A percentile compares a stretch with the other conserved stretches of the same genome.
Evolutionary conservation across 2,888 invertebrate genomes (phyloP).

Genomic region (Platycheirus rosarum): DNA sequence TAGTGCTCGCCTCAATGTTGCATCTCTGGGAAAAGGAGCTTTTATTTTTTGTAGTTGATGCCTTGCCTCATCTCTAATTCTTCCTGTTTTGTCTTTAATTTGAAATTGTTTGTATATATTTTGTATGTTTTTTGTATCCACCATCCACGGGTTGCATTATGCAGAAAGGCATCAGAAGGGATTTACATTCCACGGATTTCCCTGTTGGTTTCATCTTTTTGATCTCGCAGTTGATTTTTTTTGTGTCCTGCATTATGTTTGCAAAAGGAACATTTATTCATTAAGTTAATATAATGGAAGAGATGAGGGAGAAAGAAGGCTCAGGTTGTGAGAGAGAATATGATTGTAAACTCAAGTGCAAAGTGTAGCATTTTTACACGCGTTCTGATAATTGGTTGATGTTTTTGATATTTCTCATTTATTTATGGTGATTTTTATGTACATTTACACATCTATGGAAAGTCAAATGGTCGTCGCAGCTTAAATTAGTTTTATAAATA

Average conservation of each 20-base stretch:
- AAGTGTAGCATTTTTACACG: not conserved
- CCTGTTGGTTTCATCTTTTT: constrained; percentile 27
- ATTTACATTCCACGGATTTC: constrained; percentile 30
- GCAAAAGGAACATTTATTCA: constrained; percentile 15
- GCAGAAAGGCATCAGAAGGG: constrained; percentile 9
- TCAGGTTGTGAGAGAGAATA: constrained; percentile 10
- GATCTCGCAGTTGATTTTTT: constrained; percentile 1
- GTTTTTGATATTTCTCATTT: no score
- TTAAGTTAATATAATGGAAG: constrained; percentile 32
- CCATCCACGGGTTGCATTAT: constrained; percentile 20
- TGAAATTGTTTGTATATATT: constrained; percentile 21
- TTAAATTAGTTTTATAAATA: no score
- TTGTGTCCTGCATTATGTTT: not conserved
- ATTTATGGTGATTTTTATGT: no score
- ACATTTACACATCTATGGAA: no score
- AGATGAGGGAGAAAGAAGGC: not conserved
- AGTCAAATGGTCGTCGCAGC: no score
- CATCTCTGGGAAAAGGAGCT: constrained; percentile 48
- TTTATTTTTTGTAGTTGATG: constrained; percentile 15
- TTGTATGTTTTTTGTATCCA: not conserved
- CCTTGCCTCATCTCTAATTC: constrained; percentile 8
- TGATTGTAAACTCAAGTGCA: constrained; percentile 19
- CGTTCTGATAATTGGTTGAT: not conserved
- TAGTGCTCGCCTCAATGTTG: constrained; percentile 26
- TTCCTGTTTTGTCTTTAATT: constrained; percentile 41